Evolutionary conservation across 2,113 vertebrate genomes (phyloP), one percentile per base, ranked within the genome.

Genomic region (Gasterosteus nipponicus): DNA sequence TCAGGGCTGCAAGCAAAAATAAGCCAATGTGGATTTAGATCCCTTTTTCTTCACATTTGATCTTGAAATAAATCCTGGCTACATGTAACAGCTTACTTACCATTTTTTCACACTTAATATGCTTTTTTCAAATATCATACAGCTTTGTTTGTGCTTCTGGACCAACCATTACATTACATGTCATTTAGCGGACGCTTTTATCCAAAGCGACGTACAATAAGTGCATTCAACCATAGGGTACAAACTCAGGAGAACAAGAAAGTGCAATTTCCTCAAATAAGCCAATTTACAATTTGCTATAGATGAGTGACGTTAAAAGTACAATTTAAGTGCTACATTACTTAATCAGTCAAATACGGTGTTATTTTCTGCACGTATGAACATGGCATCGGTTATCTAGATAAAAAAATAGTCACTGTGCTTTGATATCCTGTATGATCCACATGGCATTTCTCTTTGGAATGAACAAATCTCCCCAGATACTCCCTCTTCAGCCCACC

Each of bases 341-440:
- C 12, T 62, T n/a, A 39, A 1, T 38, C 60, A 33, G 31, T 8
- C 65, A n/a, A 26, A 42, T 53, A 62, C 38, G 31, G 49, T 14
- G 9, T 44, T 6, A 29, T 70, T 74, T 53, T 14, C 53, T 29
- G 10, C 46, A 12, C 8, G 18, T 47, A 33, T 31, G 16, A 51
- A 26, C 26, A 65, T 12, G 60, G 49, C 51, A 38, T 71, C 44
- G 2, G 46, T 31, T 56, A n/a, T 74, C 53, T 7, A 56, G 26
- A 39, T 75, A n/a, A 3, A 82, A 75, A 42, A 22, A 63, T 35
- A 33, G 10, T 33, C 47, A 31, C 68, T 29, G 14, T 42, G 53
- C 64, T 68, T 66, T 75, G 47, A 66, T 49, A 65, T 69, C 26
- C 49, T 19, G 16, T 44, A 39, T 31, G 39, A 85, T 61, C 65